A percentile compares a stretch with the other conserved stretches of the same genome.
Evolutionary conservation across 1,140 invertebrate species (phyloP).

Genomic region (Drosophila asahinai): DNA sequence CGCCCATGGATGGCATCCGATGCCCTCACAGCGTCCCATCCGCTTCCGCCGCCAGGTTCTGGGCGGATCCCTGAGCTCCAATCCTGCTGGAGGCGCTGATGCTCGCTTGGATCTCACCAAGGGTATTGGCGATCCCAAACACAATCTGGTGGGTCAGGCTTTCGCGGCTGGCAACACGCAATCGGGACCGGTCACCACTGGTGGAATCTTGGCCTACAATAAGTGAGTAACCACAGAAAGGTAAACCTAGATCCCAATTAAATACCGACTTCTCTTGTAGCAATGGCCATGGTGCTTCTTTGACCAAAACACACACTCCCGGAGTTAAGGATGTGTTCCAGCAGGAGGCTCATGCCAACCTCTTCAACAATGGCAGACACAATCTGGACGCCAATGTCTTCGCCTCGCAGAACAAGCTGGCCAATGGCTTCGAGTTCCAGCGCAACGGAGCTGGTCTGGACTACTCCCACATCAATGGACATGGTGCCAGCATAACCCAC

Average conservation of each 20-base stretch:
- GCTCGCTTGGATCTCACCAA: slow-evolving; percentile 59
- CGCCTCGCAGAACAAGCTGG: slow-evolving; percentile 69
- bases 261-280: slow-evolving; percentile 15
- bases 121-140: slow-evolving; percentile 68
- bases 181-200: slow-evolving; percentile 64
- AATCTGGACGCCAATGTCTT: slow-evolving; percentile 69
- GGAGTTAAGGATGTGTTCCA: slow-evolving; percentile 70
- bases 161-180: slow-evolving; percentile 76
- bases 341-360: slow-evolving; percentile 71
- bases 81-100: slow-evolving; percentile 71
- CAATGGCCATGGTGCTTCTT: slow-evolving; percentile 64
- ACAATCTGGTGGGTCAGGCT: slow-evolving; percentile 68
- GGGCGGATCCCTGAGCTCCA: slow-evolving; percentile 66
- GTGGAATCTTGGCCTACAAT: slow-evolving; percentile 73
- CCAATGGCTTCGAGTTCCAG: slow-evolving; percentile 74
- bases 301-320: slow-evolving; percentile 71
- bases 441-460: slow-evolving; percentile 73
- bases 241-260: neutral
- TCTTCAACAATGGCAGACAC: slow-evolving; percentile 64
- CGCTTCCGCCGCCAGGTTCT: slow-evolving; percentile 66
- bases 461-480: slow-evolving; percentile 72
- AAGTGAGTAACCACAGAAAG: slow-evolving; percentile 70
- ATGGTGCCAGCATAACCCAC: slow-evolving; percentile 72
- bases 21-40: slow-evolving; percentile 33
- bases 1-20: slow-evolving; percentile 42